Base-by-base conservation (phyloP, 1,140 invertebrate genomes). In the Penaeus chinensis region DNA sequence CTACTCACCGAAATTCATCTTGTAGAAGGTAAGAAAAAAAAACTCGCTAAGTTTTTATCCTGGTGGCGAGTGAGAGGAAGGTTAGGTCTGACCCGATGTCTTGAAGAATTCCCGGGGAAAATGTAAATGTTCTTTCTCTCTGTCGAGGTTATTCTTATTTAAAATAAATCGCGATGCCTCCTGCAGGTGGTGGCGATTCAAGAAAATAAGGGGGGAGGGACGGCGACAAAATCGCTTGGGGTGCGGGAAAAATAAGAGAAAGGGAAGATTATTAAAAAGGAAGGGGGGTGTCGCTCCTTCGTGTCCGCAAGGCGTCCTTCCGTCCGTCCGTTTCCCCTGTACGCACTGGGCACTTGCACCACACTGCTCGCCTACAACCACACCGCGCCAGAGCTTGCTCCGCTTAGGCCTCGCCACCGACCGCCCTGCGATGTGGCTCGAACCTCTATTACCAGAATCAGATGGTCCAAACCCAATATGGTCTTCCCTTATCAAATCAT, bases 401-500 rank as follows among this genome's bases (percentile, higher is more conserved):
- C 47, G 47, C 47, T 47, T 47, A 47, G 47, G 47, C 47, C 47
- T 42, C 80, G 60, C 81, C 87, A 62, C 63, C 84, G 61, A 78
- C 74, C 77, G 76, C 84, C 84, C 63, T 80, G 84, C 65, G 65
- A 83, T 82, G 80, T 82, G 87, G 87, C 81, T 88, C 87, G 81
- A 76, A 82, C 87, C 87, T 84, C 87, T 83, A 88, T 88, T 88
- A 88, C 87, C 82, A 83, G 87, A 88, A 88, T 88, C 87, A 88
- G 87, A 88, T 88, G 87, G 87, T 88, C 83, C 81, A 88, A 88
- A 88, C 87, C 87, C 87, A 88, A 88, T 88, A 88, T 88, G 87
- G 87, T 88, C 87, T 88, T 88, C 87, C 87, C 87, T 88, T 88
- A 88, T 88, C 87, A 84, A 88, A 88, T 88, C 87, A 88, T 88